Percentiles rank a stretch among this genome's conserved stretches.
These are phyloP conservation scores for Dusona sp. DNA, from an alignment of 2,888 invertebrate genomes.

Conservation along the genomic window DNA sequence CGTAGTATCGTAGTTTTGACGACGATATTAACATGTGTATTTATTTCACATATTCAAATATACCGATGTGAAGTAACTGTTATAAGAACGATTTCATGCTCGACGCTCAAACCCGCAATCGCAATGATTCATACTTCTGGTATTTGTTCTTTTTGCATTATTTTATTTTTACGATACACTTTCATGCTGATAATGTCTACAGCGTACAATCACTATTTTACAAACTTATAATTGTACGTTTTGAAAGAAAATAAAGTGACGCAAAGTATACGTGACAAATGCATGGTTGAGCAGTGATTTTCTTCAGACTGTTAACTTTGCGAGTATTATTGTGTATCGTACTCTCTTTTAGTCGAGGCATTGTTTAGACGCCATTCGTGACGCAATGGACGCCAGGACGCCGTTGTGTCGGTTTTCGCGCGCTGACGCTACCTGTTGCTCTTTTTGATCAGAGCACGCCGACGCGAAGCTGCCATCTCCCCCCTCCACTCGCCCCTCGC, in stretches of 20 bases:
- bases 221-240: background rate
- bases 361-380: conserved; percentile 63
- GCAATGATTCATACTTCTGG: conserved; percentile 18
- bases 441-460: conserved; percentile 60
- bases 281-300: background rate
- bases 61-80: background rate
- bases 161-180: background rate
- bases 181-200: background rate
- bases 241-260: background rate
- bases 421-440: conserved; percentile 70
- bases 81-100: background rate
- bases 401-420: conserved; percentile 35
- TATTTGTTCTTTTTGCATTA: background rate
- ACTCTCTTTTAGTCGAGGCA: conserved; percentile 40
- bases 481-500: conserved; percentile 35
- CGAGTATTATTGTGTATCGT: too few relatives aligned
- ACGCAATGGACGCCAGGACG: conserved; percentile 69
- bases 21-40: background rate
- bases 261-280: background rate
- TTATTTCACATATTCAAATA: background rate
- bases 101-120: background rate
- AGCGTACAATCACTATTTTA: background rate
- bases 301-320: background rate
- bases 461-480: conserved; percentile 64
- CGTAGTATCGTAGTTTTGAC: background rate